Base-by-base conservation (phyloP, 2,113 vertebrate genomes). In the Ibidorhyncha struthersii region DNA sequence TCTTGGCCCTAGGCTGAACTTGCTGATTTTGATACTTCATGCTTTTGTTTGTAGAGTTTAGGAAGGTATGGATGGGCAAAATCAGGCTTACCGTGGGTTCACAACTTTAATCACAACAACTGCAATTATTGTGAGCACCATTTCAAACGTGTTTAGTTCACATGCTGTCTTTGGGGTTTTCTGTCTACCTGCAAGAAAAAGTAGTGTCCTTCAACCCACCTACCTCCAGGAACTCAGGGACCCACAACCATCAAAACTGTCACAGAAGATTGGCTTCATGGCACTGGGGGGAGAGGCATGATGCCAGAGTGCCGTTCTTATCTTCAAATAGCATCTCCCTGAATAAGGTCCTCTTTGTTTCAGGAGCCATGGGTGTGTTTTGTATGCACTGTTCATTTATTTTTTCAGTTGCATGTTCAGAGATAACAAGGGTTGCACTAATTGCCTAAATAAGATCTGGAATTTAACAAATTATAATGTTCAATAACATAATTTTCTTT, bases 361-460 rank as follows among this genome's bases (percentile, higher is more conserved):
- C 70, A 36, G 81, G 62, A 94, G 63, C 20, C 53, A 69, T 49
- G 74, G 50, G 66, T 80, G 41, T 70, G 55, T 91, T 97, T 94
- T 91, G 34, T 65, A 73, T 62, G 62, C 58, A 89, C 40, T 5
- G 0, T 80, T 91, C 69, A 50, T 95, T 80, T 91, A 53, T 82
- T 96, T 96, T 93, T 94, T 88, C 90, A 74, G 89, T 90, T 92
- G 74, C 53, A 9, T 40, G 29, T 91, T 96, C 70, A 90, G 81
- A 94, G 80, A 82, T 95, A 96, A 91, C 62, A 91, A 32, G 47
- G 26, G 32, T 86, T 96, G 82, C 86, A 67, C 90, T 94, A 96
- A 96, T 95, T 96, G 87, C 47, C 79, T 90, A 91, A 97, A 94
- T 89, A 94, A 94, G 50, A 86, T 91, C 83, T 93, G 67, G 38